Evolutionary conservation across 2,888 invertebrate genomes (phyloP), one percentile per base, ranked within the genome.

Genomic region (Trissoscelio sp.): DNA sequence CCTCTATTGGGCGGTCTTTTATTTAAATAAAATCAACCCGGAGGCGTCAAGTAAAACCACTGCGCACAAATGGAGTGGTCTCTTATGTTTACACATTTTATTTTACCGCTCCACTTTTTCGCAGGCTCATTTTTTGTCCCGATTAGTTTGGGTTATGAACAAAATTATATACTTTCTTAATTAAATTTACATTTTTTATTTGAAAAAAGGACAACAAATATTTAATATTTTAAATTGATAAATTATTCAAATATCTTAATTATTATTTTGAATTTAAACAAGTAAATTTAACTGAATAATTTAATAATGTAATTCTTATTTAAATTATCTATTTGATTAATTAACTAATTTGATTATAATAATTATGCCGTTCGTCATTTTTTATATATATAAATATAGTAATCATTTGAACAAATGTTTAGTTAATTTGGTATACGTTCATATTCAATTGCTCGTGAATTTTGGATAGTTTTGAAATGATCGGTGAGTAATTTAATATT

Each of bases 21-120:
- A 80, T 83, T 83, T 80, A 83, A 83, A 83, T 80, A 83, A 83
- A 83, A 83, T 78, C 80, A 80, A 64, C 79, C 72, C 60, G 60
- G 51, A 57, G 79, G 80, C 77, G 78, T 77, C 57, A 77, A 75
- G 57, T 39, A 67, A 78, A 78, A 58, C 66, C 74, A 69, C 77
- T 57, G 42, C 62, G 55, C 67, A 58, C 69, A 69, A 81, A 73
- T 78, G 57, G 62, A 81, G 69, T 69, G 73, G 55, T 51, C 81
- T 81, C 81, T 74, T 74, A 78, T 81, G 74, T 81, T 81, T 81
- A 78, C 78, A 73, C 78, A 67, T 74, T 81, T 69, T 57, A 69
- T 69, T 74, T 81, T 69, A 48, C 22, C 58, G 22, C 42, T 11
- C 5, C 31, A 14, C 74, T 64, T 70, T 75, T 66, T 46, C 16